Base-by-base conservation (phyloP, 2,888 invertebrate genomes). In the Campoplex capitator region DNA sequence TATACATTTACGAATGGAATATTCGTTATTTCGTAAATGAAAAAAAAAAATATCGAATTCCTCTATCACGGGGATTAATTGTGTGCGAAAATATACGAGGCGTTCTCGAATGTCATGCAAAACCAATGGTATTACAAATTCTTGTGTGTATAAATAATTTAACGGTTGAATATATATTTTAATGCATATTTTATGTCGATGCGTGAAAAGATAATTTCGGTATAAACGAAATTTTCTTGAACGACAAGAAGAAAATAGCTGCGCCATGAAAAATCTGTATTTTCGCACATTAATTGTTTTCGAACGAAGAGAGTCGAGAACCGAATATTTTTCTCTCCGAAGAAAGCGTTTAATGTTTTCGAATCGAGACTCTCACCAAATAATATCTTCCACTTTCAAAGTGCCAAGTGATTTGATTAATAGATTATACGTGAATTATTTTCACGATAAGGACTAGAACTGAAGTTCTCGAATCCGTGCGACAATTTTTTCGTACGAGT, bases 351-450 rank as follows among this genome's bases (percentile, higher is more conserved):
- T 8, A 32, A 16, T 42, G 6, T 38, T 54, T 51, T 71, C 42
- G 18, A 65, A 45, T 77, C 23, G 16, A 65, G 13, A 32, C 56
- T 79, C 70, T 79, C 28, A 23, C 18, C 70, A 54, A 48, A 62
- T 23, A 28, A 78, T 74, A 84, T 83, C 82, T 87, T 87, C 87
- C 84, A 84, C 76, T 84, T 65, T 83, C 65, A 84, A 87, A 87
- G 84, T 87, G 87, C 84, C 87, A 84, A 87, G 87, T 84, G 87
- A 87, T 87, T 87, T 87, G 87, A 87, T 82, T 79, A 28, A 65
- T 84, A 75, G 81, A 84, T 74, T n/a, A 45, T 38, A 79, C 77
- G 84, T 42, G 70, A 79, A 82, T 62, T 18, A 68, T 13, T 54
- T 62, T 78, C 48, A 68, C 78, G 78, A 84, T 79, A 83, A 79